Conservation (phyloP, 1,140 invertebrate species). For the Ostrea denselamellosa region DNA sequence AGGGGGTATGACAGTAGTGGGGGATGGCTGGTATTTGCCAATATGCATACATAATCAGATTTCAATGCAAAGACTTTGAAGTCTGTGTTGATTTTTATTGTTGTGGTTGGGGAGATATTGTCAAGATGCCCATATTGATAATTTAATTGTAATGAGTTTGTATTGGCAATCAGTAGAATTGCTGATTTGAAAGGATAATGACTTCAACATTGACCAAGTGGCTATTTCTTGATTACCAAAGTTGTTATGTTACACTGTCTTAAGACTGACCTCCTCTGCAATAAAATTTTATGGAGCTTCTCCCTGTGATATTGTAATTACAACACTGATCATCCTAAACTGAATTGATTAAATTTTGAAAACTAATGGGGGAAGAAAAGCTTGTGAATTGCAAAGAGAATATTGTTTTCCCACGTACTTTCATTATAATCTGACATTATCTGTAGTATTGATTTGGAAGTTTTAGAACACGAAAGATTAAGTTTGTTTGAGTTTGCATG, state of each 20-base stretch:
- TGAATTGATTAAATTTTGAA: background rate
- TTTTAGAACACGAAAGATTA: background rate
- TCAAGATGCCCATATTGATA: slow-evolving; percentile 37
- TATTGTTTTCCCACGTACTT: background rate
- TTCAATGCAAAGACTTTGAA: slow-evolving; percentile 32
- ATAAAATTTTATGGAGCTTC: background rate
- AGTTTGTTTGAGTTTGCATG: background rate
- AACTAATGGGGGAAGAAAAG: background rate
- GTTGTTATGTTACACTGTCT: slow-evolving; percentile 11
- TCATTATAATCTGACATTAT: background rate
- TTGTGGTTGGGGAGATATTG: slow-evolving; percentile 30
- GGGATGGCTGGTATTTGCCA: slow-evolving; percentile 29
- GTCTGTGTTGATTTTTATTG: slow-evolving; percentile 33
- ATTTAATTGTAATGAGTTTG: slow-evolving; percentile 37
- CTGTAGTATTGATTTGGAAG: background rate
- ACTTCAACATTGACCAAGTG: slow-evolving; percentile 34
- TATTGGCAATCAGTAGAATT: slow-evolving; percentile 32
- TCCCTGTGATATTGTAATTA: background rate
- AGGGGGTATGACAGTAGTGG: slow-evolving; percentile 21
- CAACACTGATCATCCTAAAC: background rate
- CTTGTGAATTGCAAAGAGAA: background rate
- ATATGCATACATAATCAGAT: slow-evolving; percentile 37
- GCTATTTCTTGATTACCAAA: slow-evolving; percentile 22
- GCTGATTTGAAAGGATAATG: slow-evolving; percentile 37
- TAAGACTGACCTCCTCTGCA: background rate